A percentile compares a stretch with the other conserved stretches of the same genome.
Conservation (phyloP, 1,140 invertebrate genomes). For the Apis laboriosa region DNA sequence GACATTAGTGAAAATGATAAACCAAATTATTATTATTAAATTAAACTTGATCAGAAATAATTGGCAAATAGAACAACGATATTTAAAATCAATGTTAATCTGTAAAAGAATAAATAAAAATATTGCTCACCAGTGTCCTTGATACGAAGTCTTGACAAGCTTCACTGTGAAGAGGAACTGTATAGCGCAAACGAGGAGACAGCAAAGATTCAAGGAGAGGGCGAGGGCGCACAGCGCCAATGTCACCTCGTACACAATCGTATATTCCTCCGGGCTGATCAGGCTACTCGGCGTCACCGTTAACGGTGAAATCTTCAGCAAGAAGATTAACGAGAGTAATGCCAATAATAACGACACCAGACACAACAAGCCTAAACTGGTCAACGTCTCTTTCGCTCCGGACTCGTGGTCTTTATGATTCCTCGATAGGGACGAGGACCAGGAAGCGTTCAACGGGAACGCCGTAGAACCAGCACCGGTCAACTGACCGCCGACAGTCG, state of each 20-base stretch:
- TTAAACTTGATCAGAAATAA: no score
- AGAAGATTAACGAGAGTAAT: constrained; percentile 90
- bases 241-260: constrained; percentile 94
- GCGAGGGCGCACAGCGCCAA: constrained; percentile 93
- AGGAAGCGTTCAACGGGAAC: constrained; percentile 80
- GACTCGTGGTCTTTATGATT: constrained; percentile 80
- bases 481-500: constrained; percentile 37
- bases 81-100: no score
- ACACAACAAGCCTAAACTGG: constrained; percentile 91
- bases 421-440: constrained; percentile 79
- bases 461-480: constrained; percentile 60
- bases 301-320: constrained; percentile 90
- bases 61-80: no score
- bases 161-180: constrained; percentile 97
- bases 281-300: constrained; percentile 82
- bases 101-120: not conserved
- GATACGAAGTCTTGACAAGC: constrained; percentile 88
- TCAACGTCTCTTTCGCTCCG: constrained; percentile 90
- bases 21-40: no score
- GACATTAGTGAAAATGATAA: no score
- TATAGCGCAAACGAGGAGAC: constrained; percentile 94
- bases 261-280: constrained; percentile 88
- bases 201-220: constrained; percentile 93
- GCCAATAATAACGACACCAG: constrained; percentile 91
- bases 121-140: constrained; percentile 74